phyloP scores from a whole-genome alignment of 2,888 invertebrate species.

The Machimus atricapillus region DNA sequence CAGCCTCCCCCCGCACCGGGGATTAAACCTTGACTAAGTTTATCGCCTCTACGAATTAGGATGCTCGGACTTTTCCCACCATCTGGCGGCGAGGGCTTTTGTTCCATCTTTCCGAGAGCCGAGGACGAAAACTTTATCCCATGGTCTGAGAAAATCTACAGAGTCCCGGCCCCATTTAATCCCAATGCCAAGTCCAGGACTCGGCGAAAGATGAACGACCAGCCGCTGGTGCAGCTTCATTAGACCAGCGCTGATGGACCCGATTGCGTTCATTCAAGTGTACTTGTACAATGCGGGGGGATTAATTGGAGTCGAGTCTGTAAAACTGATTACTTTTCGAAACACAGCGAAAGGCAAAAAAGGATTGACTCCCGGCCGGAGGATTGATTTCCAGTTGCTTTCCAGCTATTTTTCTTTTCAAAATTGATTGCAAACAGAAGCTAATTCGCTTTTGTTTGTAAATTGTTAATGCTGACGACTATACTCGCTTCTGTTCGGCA shows the following conservation, averaged over 20 bases:
- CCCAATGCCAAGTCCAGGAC: not conserved
- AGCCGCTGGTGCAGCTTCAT: not conserved
- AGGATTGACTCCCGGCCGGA: not conserved
- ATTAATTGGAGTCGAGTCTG: conserved; percentile 13
- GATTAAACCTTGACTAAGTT: not conserved
- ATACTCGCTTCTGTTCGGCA: not conserved
- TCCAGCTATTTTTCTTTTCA: not conserved
- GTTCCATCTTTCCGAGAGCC: not conserved
- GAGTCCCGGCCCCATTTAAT: not conserved
- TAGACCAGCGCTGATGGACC: not conserved
- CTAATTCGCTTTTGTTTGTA: not conserved
- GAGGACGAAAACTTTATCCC: conserved; percentile 17
- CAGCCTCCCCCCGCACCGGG: not conserved
- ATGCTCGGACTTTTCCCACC: not conserved
- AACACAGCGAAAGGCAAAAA: not conserved
- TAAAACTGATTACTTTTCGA: conserved; percentile 7
- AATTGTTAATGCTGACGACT: not conserved
- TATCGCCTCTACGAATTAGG: conserved; percentile 17
- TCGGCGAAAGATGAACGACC: not conserved
- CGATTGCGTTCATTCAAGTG: conserved; percentile 26
- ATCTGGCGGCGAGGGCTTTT: conserved; percentile 2
- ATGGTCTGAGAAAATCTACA: not conserved
- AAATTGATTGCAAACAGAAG: not conserved
- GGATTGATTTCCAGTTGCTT: not conserved
- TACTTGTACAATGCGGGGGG: not conserved